These are phyloP conservation scores for Phanerotoma sp. DNA, from an alignment of 2,888 invertebrate species.

Conservation along the genomic window DNA sequence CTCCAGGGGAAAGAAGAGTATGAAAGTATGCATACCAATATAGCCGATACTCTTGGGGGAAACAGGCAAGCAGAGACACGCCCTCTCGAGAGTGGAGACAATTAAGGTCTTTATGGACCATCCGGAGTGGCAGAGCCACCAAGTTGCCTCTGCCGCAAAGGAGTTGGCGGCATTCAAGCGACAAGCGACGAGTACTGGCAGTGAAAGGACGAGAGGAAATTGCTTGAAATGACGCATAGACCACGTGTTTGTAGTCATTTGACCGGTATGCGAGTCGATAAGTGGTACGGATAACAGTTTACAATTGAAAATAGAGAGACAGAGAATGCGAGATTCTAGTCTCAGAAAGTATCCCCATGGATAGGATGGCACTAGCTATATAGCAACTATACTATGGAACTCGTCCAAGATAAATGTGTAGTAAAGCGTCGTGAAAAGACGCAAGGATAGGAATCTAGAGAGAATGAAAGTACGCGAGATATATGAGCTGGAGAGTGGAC, in stretches of 20 bases:
- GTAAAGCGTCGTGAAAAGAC: conserved; percentile 12
- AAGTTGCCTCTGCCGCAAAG: conserved; percentile 29
- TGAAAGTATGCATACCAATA: conserved; percentile 4
- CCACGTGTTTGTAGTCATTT: conserved; percentile 27
- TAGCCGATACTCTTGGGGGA: conserved; percentile 1
- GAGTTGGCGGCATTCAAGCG: conserved; percentile 30
- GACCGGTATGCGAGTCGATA: conserved; percentile 17
- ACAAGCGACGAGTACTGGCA: conserved; percentile 17
- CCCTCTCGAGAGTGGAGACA: conserved; percentile 36
- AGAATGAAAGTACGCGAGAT: conserved; percentile 27
- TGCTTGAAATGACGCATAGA: conserved; percentile 32
- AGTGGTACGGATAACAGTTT: conserved; percentile 15
- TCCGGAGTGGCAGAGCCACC: conserved; percentile 23
- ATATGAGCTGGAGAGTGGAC: conserved; percentile 28
- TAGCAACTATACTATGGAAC: too few species aligned
- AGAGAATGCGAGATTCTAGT: not conserved
- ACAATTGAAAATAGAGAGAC: not conserved
- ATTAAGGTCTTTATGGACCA: conserved; percentile 45
- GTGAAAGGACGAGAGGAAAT: conserved; percentile 27
- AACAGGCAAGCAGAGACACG: not conserved
- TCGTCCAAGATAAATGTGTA: conserved; percentile 15
- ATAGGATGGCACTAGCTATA: too few species aligned
- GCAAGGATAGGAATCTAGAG: conserved; percentile 29
- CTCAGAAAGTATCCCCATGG: not conserved
- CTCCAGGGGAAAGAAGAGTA: too few species aligned